Evolutionary conservation across 2,113 vertebrate species (phyloP).

Genomic region (Tinamus guttatus): DNA sequence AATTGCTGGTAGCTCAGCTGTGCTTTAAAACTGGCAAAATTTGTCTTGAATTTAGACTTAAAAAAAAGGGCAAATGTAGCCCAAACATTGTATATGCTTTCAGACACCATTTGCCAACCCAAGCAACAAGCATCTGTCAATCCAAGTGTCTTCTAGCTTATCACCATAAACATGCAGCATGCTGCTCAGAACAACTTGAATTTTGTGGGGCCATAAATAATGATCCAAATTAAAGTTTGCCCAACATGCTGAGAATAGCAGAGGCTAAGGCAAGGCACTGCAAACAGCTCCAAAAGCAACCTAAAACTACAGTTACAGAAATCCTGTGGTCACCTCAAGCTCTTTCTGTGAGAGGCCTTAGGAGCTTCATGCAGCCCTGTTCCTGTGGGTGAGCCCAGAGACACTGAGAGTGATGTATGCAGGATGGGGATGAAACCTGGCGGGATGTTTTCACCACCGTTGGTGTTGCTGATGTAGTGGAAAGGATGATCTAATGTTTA

Average conservation of each 20-base stretch:
- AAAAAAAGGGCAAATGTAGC: neutral
- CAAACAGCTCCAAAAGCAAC: neutral
- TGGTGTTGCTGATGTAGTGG: neutral
- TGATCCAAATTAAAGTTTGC: neutral
- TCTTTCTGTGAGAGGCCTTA: neutral
- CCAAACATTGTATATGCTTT: constrained; percentile 1
- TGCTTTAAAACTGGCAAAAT: constrained; percentile 17
- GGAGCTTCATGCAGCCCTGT: neutral
- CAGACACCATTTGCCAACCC: neutral
- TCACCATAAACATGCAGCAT: neutral
- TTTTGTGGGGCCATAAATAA: neutral
- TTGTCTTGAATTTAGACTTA: neutral
- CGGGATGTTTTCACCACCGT: neutral
- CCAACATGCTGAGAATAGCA: neutral
- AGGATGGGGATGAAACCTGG: neutral
- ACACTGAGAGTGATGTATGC: neutral
- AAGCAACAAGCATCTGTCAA: constrained; percentile 14
- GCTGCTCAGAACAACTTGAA: neutral
- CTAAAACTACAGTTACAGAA: neutral
- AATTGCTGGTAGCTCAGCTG: neutral
- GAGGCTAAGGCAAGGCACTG: neutral
- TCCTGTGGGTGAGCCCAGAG: neutral
- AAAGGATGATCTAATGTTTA: constrained; percentile 2
- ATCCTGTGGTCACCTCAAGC: neutral
- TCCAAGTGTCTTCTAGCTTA: neutral